phyloP scores from a whole-genome alignment of 2,888 invertebrate species.

The Phyllotreta striolata region DNA sequence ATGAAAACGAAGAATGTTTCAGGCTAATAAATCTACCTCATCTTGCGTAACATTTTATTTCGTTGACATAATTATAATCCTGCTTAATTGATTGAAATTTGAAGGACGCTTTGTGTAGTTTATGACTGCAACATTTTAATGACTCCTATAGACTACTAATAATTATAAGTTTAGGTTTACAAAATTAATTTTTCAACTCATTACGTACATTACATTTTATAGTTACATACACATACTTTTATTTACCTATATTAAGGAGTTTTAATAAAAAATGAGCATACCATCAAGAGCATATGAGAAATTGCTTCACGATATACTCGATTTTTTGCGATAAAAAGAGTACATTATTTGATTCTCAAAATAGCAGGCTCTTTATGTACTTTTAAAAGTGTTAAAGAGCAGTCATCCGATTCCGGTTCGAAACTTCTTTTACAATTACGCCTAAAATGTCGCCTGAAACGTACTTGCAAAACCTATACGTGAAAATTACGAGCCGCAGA shows the following conservation, averaged over 20 bases:
- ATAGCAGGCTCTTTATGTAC: slow-evolving; percentile 10
- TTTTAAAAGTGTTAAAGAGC: slow-evolving; percentile 20
- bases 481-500: slow-evolving; percentile 6
- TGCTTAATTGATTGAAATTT: no score
- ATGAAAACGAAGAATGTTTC: slow-evolving; percentile 3
- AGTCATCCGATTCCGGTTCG: slow-evolving; percentile 13
- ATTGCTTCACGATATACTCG: slow-evolving; percentile 7
- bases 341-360: slow-evolving; percentile 13
- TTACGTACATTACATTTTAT: no score
- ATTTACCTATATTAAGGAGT: no score
- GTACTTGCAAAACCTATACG: slow-evolving; percentile 12
- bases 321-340: slow-evolving; percentile 4
- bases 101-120: no score
- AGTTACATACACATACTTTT: no score
- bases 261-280: background rate
- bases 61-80: no score
- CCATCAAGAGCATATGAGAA: background rate
- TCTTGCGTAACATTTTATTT: no score
- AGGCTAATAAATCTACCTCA: background rate
- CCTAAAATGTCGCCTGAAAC: slow-evolving; percentile 12
- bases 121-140: no score
- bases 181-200: no score
- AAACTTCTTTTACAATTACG: slow-evolving; percentile 5
- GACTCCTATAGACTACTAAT: no score
- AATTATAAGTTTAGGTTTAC: no score